phyloP scores from a whole-genome alignment of 2,113 vertebrate genomes.

The Aphelocoma coerulescens region DNA sequence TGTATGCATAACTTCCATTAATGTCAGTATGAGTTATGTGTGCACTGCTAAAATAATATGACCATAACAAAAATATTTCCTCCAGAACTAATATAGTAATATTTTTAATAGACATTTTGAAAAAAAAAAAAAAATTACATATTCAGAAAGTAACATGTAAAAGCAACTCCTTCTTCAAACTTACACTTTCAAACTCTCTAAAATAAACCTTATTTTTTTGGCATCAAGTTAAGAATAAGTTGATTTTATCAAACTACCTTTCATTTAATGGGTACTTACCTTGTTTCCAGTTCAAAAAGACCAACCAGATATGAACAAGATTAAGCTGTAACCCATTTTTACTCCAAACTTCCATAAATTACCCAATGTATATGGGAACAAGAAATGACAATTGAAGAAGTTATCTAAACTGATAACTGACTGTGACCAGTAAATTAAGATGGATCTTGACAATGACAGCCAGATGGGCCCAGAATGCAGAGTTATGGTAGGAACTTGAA shows the following conservation, averaged over 20 bases:
- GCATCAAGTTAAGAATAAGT: conserved; percentile 8
- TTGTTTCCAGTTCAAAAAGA: conserved; percentile 44
- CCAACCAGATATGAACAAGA: not conserved
- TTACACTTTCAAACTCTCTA: conserved; percentile 13
- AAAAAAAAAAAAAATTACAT: not conserved
- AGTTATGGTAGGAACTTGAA: conserved; percentile 44
- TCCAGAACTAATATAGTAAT: conserved; percentile 43
- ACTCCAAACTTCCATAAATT: conserved; percentile 60
- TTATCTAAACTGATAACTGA: conserved; percentile 46
- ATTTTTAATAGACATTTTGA: conserved; percentile 40
- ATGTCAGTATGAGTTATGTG: conserved; percentile 36
- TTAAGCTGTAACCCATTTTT: conserved; percentile 17
- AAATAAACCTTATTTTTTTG: conserved; percentile 43
- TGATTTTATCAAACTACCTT: conserved; percentile 3
- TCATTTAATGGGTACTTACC: conserved; percentile 38
- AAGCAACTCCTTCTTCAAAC: not conserved
- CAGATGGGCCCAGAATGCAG: conserved; percentile 42
- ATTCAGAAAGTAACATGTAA: not conserved
- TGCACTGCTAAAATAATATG: conserved; percentile 3
- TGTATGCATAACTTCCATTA: conserved; percentile 21
- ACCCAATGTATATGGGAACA: not conserved
- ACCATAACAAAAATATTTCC: conserved; percentile 23
- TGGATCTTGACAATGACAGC: conserved; percentile 30
- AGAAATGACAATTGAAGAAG: conserved; percentile 25
- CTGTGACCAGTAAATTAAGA: conserved; percentile 59